Evolutionary conservation across 1,140 invertebrate species (phyloP).

Genomic region (Pachypsylla venusta): DNA sequence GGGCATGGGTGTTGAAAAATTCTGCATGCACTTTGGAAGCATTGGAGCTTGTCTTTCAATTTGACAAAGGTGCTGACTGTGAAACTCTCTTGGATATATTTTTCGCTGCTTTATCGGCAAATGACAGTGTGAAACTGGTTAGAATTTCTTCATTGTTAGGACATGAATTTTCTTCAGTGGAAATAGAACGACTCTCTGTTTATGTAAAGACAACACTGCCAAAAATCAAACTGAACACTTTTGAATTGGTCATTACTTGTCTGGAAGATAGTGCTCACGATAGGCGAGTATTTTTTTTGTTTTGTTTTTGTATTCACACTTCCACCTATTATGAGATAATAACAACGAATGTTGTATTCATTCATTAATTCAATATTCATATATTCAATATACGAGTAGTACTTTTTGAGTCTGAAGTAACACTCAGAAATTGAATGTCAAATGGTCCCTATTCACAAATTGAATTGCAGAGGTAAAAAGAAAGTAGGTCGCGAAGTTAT

Average conservation of each 20-base stretch:
- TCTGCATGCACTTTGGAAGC: slow-evolving; percentile 33
- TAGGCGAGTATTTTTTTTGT: slow-evolving; percentile 24
- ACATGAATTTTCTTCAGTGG: slow-evolving; percentile 33
- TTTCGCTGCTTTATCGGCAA: slow-evolving; percentile 32
- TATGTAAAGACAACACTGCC: slow-evolving; percentile 33
- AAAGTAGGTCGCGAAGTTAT: too few relatives aligned
- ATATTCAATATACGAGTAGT: too few relatives aligned
- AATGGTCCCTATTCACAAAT: too few relatives aligned
- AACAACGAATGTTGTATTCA: too few relatives aligned
- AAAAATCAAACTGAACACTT: slow-evolving; percentile 33
- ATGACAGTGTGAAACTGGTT: slow-evolving; percentile 34
- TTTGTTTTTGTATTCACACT: neutral
- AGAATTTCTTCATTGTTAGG: slow-evolving; percentile 35
- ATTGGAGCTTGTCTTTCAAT: slow-evolving; percentile 34
- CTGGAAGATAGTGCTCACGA: slow-evolving; percentile 36
- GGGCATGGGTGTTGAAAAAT: slow-evolving; percentile 33
- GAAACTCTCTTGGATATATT: slow-evolving; percentile 31
- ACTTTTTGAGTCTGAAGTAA: too few relatives aligned
- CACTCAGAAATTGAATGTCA: too few relatives aligned
- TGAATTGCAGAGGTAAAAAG: too few relatives aligned
- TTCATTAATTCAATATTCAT: too few relatives aligned
- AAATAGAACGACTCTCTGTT: slow-evolving; percentile 32
- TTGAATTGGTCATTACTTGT: slow-evolving; percentile 37
- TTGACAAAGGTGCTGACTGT: slow-evolving; percentile 32
- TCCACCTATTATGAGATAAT: too few relatives aligned